Evolutionary conservation across 1,140 invertebrate species (phyloP).

Genomic region (Camponotus vicinus): DNA sequence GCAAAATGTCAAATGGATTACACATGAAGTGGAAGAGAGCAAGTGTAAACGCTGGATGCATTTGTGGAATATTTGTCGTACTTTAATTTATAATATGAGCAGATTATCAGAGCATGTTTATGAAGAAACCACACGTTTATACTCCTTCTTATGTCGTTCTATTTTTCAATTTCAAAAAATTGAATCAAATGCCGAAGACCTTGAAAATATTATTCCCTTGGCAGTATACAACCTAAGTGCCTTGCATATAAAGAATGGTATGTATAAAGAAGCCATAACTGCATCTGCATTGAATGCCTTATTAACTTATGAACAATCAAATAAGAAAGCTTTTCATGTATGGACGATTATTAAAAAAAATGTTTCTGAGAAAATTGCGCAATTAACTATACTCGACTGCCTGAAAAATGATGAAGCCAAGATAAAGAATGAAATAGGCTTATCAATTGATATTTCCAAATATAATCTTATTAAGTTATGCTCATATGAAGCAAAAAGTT

Average conservation of each 20-base stretch:
- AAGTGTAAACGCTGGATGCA: conserved; percentile 69
- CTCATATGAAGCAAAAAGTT: conserved; percentile 74
- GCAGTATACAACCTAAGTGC: conserved; percentile 72
- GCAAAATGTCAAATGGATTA: conserved; percentile 57
- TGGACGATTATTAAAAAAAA: conserved; percentile 79
- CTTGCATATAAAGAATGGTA: conserved; percentile 69
- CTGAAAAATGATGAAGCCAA: conserved; percentile 69
- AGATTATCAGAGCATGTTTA: conserved; percentile 68
- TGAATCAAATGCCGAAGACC: background rate
- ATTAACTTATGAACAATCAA: conserved; percentile 71
- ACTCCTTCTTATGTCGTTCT: conserved; percentile 66
- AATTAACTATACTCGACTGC: conserved; percentile 77
- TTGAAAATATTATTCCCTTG: conserved; percentile 67
- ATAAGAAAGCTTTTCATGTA: conserved; percentile 76
- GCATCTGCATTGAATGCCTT: conserved; percentile 77
- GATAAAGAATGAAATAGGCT: conserved; percentile 74
- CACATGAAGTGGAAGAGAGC: conserved; percentile 62
- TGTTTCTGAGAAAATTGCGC: conserved; percentile 55
- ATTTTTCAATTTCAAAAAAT: conserved; percentile 69
- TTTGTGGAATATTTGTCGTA: conserved; percentile 69
- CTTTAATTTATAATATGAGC: conserved; percentile 74
- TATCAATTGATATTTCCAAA: conserved; percentile 72
- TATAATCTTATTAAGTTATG: conserved; percentile 77
- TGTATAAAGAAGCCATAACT: conserved; percentile 77
- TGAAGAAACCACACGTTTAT: conserved; percentile 66